Conservation (phyloP, 2,888 invertebrate genomes). For the Drosophila affinis region DNA sequence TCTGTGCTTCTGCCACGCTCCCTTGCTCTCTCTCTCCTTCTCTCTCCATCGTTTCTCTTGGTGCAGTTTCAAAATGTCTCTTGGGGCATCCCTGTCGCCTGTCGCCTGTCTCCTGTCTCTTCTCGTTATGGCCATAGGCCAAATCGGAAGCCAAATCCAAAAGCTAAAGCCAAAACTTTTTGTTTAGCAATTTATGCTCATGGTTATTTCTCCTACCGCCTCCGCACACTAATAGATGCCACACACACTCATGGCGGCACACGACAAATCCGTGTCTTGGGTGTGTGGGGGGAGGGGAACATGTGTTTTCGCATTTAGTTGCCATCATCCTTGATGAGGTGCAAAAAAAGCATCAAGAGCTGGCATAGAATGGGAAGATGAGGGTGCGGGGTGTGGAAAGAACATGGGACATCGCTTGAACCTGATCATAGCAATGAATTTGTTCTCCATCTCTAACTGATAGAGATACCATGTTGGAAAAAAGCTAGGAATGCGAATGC, state of each 20-base stretch:
- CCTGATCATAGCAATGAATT: too few relatives aligned
- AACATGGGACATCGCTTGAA: too few relatives aligned
- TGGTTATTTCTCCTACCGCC: slow-evolving; percentile 13
- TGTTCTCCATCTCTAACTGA: too few relatives aligned
- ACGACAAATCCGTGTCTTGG: slow-evolving; percentile 16
- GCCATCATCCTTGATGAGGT: slow-evolving; percentile 62
- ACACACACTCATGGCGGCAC: not conserved
- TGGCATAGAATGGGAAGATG: not conserved
- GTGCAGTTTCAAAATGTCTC: slow-evolving; percentile 54
- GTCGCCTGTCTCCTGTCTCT: slow-evolving; percentile 2
- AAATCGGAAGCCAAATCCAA: slow-evolving; percentile 48
- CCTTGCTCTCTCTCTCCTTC: not conserved
- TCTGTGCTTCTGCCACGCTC: slow-evolving; percentile 9
- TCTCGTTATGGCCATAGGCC: slow-evolving; percentile 47
- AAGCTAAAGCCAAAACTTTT: slow-evolving; percentile 61
- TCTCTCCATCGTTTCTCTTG: not conserved
- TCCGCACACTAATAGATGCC: slow-evolving; percentile 63
- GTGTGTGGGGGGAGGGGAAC: slow-evolving; percentile 51
- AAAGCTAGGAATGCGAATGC: too few relatives aligned
- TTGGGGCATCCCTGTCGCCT: not conserved
- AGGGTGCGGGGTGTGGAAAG: not conserved
- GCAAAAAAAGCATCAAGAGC: slow-evolving; percentile 41
- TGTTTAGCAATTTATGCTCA: slow-evolving; percentile 54
- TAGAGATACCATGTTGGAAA: too few relatives aligned
- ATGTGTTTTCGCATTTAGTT: slow-evolving; percentile 74